A percentile compares a stretch with the other conserved stretches of the same genome.
Conservation (phyloP, 2,797 vertebrate genomes). For the Rhinichthys osculus region DNA sequence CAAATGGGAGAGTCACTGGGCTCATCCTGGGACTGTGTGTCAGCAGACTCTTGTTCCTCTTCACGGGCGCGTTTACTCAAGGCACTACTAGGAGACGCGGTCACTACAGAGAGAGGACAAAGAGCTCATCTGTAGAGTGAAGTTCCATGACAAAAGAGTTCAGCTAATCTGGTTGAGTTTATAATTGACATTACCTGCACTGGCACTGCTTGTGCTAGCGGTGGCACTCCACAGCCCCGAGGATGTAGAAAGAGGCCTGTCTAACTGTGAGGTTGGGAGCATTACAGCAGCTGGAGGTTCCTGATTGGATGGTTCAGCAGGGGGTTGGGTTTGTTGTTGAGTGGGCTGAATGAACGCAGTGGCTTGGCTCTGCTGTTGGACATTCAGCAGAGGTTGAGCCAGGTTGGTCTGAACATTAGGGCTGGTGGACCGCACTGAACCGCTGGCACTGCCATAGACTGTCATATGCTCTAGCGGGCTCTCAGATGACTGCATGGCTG, state of each 20-base stretch:
- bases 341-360: constrained; percentile 98
- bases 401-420: constrained; percentile 93
- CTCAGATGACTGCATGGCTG: constrained; percentile 90
- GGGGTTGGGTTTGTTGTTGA: constrained; percentile 90
- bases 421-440: constrained; percentile 96
- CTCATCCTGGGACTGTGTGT: constrained; percentile 86
- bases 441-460: constrained; percentile 92
- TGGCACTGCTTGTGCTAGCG: constrained; percentile 85
- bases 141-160: not conserved
- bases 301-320: constrained; percentile 86
- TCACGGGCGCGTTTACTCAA: constrained; percentile 93
- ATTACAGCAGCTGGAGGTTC: constrained; percentile 83
- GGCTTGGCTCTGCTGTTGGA: constrained; percentile 88
- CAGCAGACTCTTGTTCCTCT: constrained; percentile 88
- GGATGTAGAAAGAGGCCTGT: constrained; percentile 89
- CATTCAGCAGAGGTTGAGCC: constrained; percentile 85
- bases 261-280: constrained; percentile 88
- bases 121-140: not conserved
- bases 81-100: constrained; percentile 87
- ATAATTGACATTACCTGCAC: constrained; percentile 23
- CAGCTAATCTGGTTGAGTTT: not conserved
- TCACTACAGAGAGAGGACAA: constrained; percentile 77
- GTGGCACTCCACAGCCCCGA: constrained; percentile 79
- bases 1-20: constrained; percentile 85
- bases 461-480: constrained; percentile 93